Conservation (phyloP, 2,113 vertebrate species). For the Laterallus jamaicensis region DNA sequence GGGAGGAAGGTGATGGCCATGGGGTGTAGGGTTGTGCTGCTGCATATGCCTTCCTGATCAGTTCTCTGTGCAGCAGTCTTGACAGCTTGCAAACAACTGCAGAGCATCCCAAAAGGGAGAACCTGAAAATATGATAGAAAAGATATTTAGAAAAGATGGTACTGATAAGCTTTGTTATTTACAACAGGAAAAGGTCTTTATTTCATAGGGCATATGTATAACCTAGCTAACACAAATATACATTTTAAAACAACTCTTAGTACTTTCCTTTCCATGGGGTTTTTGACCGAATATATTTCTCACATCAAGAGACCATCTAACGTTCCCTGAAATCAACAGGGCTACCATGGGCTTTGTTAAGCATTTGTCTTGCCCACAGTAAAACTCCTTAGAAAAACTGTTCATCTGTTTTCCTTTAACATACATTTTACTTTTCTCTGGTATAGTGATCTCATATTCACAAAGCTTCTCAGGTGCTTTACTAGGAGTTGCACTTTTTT, state of each 20-base stretch:
- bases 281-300: neutral
- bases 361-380: neutral
- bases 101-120: neutral
- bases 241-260: neutral
- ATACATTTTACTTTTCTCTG: neutral
- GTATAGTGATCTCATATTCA: neutral
- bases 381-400: neutral
- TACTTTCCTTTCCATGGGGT: neutral
- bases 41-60: neutral
- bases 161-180: neutral
- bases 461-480: neutral
- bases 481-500: neutral
- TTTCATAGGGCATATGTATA: neutral
- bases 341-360: neutral
- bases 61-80: neutral
- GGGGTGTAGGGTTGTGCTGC: neutral
- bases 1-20: neutral
- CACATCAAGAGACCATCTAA: neutral
- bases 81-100: neutral
- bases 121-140: neutral
- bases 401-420: neutral
- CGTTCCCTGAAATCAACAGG: neutral
- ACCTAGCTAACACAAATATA: neutral
- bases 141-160: neutral
- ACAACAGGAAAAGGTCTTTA: neutral